Evolutionary conservation across 2,113 vertebrate genomes (phyloP), one percentile per base, ranked within the genome.

Genomic region (Chloroceryle aenea): DNA sequence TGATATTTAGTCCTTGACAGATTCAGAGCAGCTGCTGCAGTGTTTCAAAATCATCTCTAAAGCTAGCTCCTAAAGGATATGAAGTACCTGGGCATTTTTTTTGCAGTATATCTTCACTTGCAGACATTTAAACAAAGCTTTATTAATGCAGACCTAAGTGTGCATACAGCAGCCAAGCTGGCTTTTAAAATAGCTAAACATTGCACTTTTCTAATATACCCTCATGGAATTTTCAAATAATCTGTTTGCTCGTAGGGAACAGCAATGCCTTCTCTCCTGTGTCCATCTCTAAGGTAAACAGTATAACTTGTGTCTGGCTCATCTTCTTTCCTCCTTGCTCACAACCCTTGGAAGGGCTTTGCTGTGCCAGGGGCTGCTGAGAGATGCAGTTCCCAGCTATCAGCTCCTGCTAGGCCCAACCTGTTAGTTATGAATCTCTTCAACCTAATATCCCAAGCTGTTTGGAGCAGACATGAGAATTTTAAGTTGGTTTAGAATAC

Each of bases 391-490:
- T 38, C 2, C 40, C 20, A 42, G 23, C 6, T 3, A 2, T 29
- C 3, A 4, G 19, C 40, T 15, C 36, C 52, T 32, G 29, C 64
- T 34, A 10, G 22, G 18, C 14, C 21, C 16, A 42, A 40, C 36
- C 52, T 34, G 2, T 12, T 21, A 16, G n/a, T 43, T 32, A 36
- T 18, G 34, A 8, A 20, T 9, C 45, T 66, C 56, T 26, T 10
- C 20, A 43, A 26, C 9, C 27, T 58, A 38, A 42, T 14, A 61
- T 2, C 10, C 12, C 30, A 53, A 7, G 22, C 10, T 2, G 32
- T 69, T 62, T 48, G 19, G n/a, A 53, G 61, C n/a, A 82, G 17
- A 10, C 0, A 0, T 16, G 8, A 25, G 5, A 10, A 18, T 48
- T 22, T 5, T 22, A 68, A 75, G 30, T 26, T 1, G 0, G 38